Evolutionary conservation across 2,113 vertebrate genomes (phyloP).

Genomic region (Prionailurus viverrinus): DNA sequence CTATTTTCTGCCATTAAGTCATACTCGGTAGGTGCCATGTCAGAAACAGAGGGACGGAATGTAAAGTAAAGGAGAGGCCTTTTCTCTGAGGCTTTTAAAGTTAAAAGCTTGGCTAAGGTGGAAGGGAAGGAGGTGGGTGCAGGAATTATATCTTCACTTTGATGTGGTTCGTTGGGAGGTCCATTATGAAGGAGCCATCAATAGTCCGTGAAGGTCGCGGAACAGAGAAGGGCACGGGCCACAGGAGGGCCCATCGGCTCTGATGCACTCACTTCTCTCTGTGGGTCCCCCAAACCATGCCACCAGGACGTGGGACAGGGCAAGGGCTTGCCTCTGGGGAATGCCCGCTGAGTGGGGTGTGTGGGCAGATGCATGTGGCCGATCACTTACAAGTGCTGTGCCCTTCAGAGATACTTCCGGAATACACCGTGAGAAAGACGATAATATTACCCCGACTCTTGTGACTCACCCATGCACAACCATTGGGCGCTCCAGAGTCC

Average conservation of each 20-base stretch:
- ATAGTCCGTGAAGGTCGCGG: conserved; percentile 42
- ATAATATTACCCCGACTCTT: neutral
- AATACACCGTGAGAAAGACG: neutral
- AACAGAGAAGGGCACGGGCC: conserved; percentile 61
- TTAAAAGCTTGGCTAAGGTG: conserved; percentile 81
- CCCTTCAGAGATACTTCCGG: neutral
- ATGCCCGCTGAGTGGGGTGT: neutral
- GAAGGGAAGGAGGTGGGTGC: conserved; percentile 75
- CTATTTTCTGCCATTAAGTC: conserved; percentile 30
- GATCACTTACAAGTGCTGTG: neutral
- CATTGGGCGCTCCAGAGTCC: neutral
- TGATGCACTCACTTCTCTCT: conserved; percentile 38
- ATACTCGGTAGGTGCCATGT: conserved; percentile 66
- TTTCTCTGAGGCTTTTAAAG: conserved; percentile 84
- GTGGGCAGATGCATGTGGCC: neutral
- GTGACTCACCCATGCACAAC: neutral
- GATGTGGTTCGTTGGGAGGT: conserved; percentile 76
- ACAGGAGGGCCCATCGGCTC: conserved; percentile 48
- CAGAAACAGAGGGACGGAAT: conserved; percentile 72
- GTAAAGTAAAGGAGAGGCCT: conserved; percentile 77
- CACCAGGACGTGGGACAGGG: neutral
- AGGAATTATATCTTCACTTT: conserved; percentile 77
- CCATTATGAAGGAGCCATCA: conserved; percentile 74
- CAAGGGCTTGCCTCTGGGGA: neutral
- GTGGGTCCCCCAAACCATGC: conserved; percentile 1